Conservation (phyloP, 2,113 vertebrate species). For the Puffinus mauretanicus region DNA sequence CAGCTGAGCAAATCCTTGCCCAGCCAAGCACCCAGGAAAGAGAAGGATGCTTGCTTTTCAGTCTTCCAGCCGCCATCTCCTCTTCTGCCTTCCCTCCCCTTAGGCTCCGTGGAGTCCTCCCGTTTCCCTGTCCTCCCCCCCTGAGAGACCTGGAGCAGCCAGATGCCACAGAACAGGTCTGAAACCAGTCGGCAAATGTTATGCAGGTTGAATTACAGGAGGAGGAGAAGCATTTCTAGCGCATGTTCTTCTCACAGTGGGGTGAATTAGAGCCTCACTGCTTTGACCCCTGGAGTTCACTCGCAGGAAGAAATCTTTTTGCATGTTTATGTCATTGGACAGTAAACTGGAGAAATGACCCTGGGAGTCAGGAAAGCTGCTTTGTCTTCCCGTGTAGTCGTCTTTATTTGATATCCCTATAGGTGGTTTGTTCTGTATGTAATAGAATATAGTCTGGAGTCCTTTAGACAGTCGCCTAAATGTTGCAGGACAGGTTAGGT, state of each 20-base stretch:
- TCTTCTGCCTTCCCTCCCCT: not conserved
- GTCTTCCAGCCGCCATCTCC: not conserved
- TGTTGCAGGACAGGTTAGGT: not conserved
- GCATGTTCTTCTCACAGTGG: fast-evolving
- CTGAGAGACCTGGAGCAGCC: not conserved
- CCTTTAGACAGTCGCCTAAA: not conserved
- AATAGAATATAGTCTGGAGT: not conserved
- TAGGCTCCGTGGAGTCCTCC: not conserved
- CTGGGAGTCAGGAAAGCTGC: not conserved
- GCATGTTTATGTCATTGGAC: not conserved
- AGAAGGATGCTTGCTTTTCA: not conserved
- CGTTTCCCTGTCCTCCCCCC: not conserved
- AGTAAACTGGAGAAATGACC: not conserved
- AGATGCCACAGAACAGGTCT: not conserved
- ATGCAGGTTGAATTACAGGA: not conserved
- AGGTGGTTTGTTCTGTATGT: not conserved
- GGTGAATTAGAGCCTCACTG: not conserved
- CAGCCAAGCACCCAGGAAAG: not conserved
- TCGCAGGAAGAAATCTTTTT: not conserved
- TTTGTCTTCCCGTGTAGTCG: fast-evolving
- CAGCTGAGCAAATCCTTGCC: not conserved
- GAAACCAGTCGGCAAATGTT: not conserved
- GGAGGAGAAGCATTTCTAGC: not conserved
- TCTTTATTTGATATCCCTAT: not conserved
- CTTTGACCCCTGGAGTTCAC: not conserved